Conservation (phyloP, 2,888 invertebrate species). For the Trichopoda pennipes region DNA sequence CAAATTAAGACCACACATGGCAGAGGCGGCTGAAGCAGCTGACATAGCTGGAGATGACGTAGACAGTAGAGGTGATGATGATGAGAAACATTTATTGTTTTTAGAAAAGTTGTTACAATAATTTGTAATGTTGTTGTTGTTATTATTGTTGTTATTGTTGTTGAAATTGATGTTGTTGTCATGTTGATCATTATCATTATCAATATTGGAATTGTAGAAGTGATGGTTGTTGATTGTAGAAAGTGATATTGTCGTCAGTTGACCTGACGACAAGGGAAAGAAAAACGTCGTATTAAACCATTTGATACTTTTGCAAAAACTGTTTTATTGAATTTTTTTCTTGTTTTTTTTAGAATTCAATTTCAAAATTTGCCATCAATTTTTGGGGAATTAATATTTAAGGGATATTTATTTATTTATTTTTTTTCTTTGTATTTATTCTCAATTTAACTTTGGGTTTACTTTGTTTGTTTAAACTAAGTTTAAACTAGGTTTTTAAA, state of each 20-base stretch:
- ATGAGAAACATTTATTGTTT: conserved; percentile 72
- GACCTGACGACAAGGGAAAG: conserved; percentile 82
- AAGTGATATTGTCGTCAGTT: conserved; percentile 81
- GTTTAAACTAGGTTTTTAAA: conserved; percentile 54
- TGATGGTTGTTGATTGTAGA: conserved; percentile 73
- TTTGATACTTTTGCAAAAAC: conserved; percentile 59
- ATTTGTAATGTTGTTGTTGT: conserved; percentile 77
- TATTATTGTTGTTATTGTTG: conserved; percentile 73
- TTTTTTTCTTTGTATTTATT: conserved; percentile 55
- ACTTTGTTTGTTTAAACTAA: conserved; percentile 58
- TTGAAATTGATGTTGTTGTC: conserved; percentile 70
- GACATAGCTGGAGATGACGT: conserved; percentile 73
- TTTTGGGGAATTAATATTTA: conserved; percentile 35
- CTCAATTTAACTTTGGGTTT: conserved; percentile 68
- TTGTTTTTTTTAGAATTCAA: conserved; percentile 69
- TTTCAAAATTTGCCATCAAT: conserved; percentile 68
- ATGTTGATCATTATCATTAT: conserved; percentile 70
- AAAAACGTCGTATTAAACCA: conserved; percentile 82
- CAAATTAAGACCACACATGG: conserved; percentile 79
- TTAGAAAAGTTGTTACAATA: conserved; percentile 72
- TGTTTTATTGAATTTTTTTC: conserved; percentile 65
- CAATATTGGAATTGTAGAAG: conserved; percentile 72
- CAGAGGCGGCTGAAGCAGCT: conserved; percentile 77
- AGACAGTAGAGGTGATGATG: conserved; percentile 64
- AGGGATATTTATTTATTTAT: conserved; percentile 29